Evolutionary conservation across 2,113 vertebrate genomes (phyloP).

Genomic region (Dicerorhinus sumatrensis): DNA sequence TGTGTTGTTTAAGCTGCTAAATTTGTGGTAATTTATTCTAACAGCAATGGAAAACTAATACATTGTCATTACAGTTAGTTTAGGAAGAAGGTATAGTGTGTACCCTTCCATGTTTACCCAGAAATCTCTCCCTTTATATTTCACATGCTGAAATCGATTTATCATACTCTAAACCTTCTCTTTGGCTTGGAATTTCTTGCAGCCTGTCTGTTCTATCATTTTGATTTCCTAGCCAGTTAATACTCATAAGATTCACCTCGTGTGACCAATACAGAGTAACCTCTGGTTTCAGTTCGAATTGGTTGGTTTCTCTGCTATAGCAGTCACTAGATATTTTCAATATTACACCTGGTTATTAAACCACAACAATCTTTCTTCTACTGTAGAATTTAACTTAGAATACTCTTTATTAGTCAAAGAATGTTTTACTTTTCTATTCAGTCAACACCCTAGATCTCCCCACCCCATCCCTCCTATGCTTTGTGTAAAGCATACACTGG

Average conservation of each 20-base stretch:
- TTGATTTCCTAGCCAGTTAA: not conserved
- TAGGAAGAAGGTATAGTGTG: not conserved
- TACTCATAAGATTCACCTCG: not conserved
- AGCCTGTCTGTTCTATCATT: not conserved
- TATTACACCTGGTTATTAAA: not conserved
- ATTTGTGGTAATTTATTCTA: not conserved
- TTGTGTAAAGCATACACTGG: not conserved
- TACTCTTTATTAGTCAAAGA: not conserved
- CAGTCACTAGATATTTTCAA: not conserved
- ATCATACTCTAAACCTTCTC: not conserved
- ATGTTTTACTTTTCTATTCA: not conserved
- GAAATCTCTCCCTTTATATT: not conserved
- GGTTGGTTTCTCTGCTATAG: not conserved
- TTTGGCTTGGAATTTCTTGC: not conserved
- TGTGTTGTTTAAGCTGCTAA: not conserved
- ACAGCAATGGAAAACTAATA: not conserved
- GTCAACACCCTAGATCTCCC: no score
- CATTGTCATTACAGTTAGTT: not conserved
- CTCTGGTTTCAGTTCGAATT: not conserved
- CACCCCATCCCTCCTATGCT: no score
- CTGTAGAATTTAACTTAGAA: not conserved
- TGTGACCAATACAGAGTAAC: not conserved
- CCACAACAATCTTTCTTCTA: not conserved
- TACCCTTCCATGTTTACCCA: not conserved
- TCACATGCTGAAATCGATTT: not conserved